phyloP scores from a whole-genome alignment of 2,113 vertebrate genomes.

The Raja brachyura region DNA sequence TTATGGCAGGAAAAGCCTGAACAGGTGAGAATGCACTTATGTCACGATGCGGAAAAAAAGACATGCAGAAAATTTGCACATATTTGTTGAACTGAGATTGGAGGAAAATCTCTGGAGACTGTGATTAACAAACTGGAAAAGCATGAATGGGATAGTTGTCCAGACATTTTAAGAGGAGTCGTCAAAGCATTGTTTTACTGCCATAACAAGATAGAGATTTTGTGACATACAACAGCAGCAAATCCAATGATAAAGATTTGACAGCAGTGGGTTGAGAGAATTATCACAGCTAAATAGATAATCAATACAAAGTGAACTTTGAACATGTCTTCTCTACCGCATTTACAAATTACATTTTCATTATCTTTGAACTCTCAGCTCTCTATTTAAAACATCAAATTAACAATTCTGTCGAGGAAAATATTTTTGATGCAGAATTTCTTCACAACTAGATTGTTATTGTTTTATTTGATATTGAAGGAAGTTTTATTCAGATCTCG shows the following conservation, averaged over 20 bases:
- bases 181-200: background rate
- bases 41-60: too few species aligned
- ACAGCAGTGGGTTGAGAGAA: background rate
- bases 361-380: background rate
- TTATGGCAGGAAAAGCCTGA: too few species aligned
- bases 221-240: background rate
- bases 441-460: background rate
- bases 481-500: conserved; percentile 23
- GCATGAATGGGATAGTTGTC: background rate
- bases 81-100: background rate
- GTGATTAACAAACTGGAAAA: background rate
- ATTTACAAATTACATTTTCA: background rate
- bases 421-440: background rate
- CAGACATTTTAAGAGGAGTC: background rate
- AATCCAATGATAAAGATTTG: too few species aligned
- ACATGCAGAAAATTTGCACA: background rate
- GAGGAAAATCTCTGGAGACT: background rate
- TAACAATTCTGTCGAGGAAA: background rate
- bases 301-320: background rate
- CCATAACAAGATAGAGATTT: background rate
- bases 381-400: background rate
- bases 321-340: background rate
- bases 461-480: background rate
- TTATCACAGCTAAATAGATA: background rate
- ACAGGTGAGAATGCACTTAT: too few species aligned